phyloP scores from a whole-genome alignment of 2,113 vertebrate genomes.

The Tragelaphus strepsiceros region DNA sequence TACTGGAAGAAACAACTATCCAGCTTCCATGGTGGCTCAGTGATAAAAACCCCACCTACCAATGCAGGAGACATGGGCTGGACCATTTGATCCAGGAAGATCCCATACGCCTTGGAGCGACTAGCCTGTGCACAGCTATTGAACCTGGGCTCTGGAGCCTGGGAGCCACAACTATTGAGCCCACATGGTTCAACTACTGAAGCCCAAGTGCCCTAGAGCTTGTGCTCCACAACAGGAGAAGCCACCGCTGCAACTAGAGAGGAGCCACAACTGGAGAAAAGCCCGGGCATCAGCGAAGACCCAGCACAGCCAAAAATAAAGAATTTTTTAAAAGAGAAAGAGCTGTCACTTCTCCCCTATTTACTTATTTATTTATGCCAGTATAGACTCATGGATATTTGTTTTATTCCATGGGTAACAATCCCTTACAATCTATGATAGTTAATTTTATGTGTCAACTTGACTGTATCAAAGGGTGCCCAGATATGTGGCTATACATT shows the following conservation, averaged over 20 bases:
- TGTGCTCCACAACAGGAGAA: neutral
- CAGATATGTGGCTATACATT: neutral
- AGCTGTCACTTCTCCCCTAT: neutral
- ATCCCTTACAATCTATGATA: neutral
- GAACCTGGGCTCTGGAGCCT: neutral
- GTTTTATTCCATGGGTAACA: neutral
- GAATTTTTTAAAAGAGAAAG: neutral
- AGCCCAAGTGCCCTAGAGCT: neutral
- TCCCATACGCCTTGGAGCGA: neutral
- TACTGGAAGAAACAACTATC: neutral
- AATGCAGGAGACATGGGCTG: neutral
- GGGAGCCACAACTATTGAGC: neutral
- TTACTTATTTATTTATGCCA: neutral
- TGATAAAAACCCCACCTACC: neutral
- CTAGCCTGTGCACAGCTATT: accelerated
- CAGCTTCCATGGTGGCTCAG: neutral
- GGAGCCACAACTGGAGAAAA: neutral
- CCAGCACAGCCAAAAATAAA: neutral
- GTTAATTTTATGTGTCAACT: neutral
- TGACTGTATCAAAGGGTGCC: neutral
- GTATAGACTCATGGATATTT: neutral
- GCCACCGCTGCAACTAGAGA: accelerated
- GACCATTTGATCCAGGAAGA: neutral
- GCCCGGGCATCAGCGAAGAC: neutral
- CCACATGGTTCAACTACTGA: neutral